Conservation (phyloP, 2,888 invertebrate genomes). For the Caenorhabditis angaria region DNA sequence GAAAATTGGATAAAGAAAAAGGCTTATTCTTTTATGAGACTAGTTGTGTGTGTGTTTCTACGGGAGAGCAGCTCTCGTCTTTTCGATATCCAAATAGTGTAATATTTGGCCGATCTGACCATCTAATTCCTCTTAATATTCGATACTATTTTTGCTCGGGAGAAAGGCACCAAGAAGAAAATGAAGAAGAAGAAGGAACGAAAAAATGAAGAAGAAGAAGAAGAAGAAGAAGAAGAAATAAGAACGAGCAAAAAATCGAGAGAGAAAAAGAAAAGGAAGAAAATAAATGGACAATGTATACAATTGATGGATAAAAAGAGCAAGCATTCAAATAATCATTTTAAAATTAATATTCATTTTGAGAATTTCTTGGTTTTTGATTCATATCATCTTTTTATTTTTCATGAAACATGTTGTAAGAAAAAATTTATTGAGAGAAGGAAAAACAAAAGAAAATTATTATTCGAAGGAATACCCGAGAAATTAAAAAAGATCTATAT, state of each 20-base stretch:
- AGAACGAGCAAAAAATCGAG: constrained; percentile 9
- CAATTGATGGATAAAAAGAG: not conserved
- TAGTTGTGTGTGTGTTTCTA: constrained; percentile 1
- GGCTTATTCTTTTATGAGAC: not conserved
- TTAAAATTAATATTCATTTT: not conserved
- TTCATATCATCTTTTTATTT: not conserved
- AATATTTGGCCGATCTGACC: not conserved
- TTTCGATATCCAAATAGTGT: constrained; percentile 2
- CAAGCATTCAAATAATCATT: not conserved
- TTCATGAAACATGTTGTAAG: not conserved
- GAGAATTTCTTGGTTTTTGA: not conserved
- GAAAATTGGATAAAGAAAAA: not conserved
- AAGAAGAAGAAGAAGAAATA: constrained; percentile 33
- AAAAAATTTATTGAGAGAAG: not conserved
- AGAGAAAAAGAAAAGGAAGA: constrained; percentile 11
- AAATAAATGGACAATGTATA: not conserved
- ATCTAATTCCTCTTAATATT: not conserved
- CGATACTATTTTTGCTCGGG: not conserved
- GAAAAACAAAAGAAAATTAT: constrained; percentile 1
- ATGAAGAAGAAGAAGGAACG: constrained; percentile 3
- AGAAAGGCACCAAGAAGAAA: constrained; percentile 2
- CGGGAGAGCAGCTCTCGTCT: not conserved
- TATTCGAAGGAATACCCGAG: not conserved
- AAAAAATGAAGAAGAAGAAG: constrained; percentile 18
- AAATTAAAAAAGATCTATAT: constrained; percentile 5